A percentile compares a stretch with the other conserved stretches of the same genome.
Conservation (phyloP, 2,797 vertebrate species). For the Chiloscyllium punctatum region DNA sequence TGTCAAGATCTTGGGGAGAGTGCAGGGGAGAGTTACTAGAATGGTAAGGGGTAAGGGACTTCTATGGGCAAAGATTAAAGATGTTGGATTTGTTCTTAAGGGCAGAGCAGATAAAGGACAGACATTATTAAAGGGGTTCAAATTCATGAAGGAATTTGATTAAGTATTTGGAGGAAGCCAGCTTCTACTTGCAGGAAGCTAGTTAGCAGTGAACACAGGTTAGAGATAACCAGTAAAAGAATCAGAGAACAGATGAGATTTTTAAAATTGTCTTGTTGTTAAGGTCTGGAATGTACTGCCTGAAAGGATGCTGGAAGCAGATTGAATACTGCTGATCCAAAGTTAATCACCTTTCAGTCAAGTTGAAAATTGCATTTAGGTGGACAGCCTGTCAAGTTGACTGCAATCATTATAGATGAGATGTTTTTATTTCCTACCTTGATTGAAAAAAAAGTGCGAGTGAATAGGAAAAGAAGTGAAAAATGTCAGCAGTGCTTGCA, state of each 20-base stretch:
- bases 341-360: background rate
- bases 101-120: background rate
- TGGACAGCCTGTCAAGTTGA: background rate
- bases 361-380: background rate
- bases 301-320: background rate
- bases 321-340: background rate
- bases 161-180: background rate
- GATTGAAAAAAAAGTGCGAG: background rate
- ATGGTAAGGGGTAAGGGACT: background rate
- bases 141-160: background rate
- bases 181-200: background rate
- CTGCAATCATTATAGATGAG: background rate
- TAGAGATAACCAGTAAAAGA: background rate
- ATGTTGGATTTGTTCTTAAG: background rate
- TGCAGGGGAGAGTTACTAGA: background rate
- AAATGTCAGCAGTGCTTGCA: background rate
- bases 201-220: background rate
- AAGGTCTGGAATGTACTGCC: background rate
- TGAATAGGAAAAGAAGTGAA: background rate
- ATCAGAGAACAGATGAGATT: background rate
- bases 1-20: background rate
- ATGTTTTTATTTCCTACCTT: constrained; percentile 21
- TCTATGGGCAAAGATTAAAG: background rate
- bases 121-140: background rate
- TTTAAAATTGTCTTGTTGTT: background rate